phyloP scores from a whole-genome alignment of 1,140 invertebrate species.

The Orius insidiosus region DNA sequence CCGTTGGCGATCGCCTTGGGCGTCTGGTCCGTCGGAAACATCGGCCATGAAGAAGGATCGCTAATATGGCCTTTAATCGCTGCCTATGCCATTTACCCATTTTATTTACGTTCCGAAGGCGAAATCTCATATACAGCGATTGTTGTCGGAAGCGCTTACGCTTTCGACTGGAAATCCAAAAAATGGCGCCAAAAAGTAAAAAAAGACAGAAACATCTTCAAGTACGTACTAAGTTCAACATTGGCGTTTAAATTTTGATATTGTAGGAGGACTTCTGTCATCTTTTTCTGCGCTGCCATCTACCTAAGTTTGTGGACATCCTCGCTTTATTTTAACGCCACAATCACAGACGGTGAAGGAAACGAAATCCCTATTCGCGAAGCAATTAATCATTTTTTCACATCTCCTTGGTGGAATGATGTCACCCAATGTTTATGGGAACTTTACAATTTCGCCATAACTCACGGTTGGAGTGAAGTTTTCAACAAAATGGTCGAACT shows the following conservation, averaged over 20 bases:
- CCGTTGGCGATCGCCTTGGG: conserved; percentile 57
- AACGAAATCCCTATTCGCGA: conserved; percentile 75
- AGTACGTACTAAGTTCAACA: conserved; percentile 23
- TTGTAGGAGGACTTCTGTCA: conserved; percentile 28
- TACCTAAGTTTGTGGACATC: conserved; percentile 57
- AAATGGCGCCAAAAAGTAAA: conserved; percentile 50
- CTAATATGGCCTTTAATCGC: conserved; percentile 48
- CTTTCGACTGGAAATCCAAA: conserved; percentile 57
- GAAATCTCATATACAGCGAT: conserved; percentile 40
- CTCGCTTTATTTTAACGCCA: conserved; percentile 79
- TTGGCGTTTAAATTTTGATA: conserved; percentile 4
- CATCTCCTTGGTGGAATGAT: conserved; percentile 60
- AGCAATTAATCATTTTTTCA: conserved; percentile 75
- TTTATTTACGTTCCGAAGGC: conserved; percentile 19
- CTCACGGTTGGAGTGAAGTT: conserved; percentile 60
- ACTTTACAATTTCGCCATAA: conserved; percentile 51
- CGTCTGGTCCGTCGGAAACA: conserved; percentile 81
- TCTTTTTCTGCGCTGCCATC: conserved; percentile 41
- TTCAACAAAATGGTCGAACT: conserved; percentile 75
- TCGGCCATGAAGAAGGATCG: conserved; percentile 57
- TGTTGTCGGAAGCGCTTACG: conserved; percentile 38
- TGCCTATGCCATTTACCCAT: conserved; percentile 46
- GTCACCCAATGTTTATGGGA: conserved; percentile 51
- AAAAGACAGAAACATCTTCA: conserved; percentile 29
- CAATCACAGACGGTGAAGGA: conserved; percentile 66